Evolutionary conservation across 2,797 vertebrate genomes (phyloP), one percentile per base, ranked within the genome.

Genomic region (Pogonophryne albipinna): DNA sequence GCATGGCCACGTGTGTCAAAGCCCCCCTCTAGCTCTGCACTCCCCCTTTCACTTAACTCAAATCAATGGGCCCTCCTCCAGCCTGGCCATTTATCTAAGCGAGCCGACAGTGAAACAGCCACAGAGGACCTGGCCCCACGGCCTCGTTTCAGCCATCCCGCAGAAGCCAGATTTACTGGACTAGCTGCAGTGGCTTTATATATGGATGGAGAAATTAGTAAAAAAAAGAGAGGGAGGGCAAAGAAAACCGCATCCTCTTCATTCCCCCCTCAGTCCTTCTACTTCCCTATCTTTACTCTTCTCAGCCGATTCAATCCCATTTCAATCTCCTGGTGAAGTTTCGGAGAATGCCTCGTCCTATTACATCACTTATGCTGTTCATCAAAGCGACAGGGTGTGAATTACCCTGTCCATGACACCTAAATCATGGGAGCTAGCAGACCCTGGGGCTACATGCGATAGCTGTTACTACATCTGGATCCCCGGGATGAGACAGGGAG

Each of bases 21-120:
- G 77, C 81, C 60, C 60, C 61, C 79, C 71, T 59, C 49, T 9
- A 38, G 10, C 64, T 72, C 57, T 20, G 19, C 74, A 49, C 78
- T 31, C 76, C 83, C 73, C 77, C 82, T 55, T 81, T 85, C 83
- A 93, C 91, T 93, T 92, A 91, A 89, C 88, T 91, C 74, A 89
- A 94, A 94, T 94, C 93, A 84, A 93, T 94, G 91, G 82, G 83
- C 87, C 84, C 89, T 91, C 88, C 89, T 89, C 84, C 86, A 91
- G 88, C 84, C 50, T 19, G 16, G 78, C 79, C 75, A 91, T 94
- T 93, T 90, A 93, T 93, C 90, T 89, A 84, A 91, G 74, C 72
- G 16, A 85, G 84, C 83, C 60, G 57, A 89, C 84, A 59, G 77
- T 60, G 90, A 90, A 91, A 87, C 79, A 79, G 87, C 89, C 87